These are phyloP conservation scores for Dryobates pubescens DNA, from an alignment of 2,797 vertebrate species.

Conservation along the genomic window DNA sequence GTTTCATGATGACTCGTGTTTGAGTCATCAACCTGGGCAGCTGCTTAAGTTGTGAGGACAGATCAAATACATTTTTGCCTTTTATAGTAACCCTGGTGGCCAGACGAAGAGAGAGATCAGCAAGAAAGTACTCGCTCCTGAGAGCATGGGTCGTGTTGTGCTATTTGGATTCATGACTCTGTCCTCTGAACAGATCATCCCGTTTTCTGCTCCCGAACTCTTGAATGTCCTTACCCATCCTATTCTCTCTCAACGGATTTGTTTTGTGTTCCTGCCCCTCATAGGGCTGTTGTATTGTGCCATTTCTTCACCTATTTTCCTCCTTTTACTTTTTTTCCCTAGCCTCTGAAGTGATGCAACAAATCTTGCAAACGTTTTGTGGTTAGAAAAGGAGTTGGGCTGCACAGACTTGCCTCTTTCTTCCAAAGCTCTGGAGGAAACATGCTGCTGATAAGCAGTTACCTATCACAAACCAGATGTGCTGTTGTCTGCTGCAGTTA, in stretches of 20 bases:
- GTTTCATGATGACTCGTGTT: background rate
- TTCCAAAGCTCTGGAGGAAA: background rate
- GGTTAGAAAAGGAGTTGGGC: background rate
- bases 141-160: background rate
- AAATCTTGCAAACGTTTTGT: background rate
- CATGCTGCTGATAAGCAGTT: background rate
- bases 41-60: background rate
- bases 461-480: background rate
- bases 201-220: background rate
- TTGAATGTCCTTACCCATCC: background rate
- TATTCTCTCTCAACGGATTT: background rate
- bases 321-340: background rate
- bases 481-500: background rate
- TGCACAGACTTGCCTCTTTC: background rate
- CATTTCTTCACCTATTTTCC: background rate
- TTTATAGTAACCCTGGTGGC: background rate
- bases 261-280: background rate
- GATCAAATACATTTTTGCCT: background rate
- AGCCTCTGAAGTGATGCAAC: background rate
- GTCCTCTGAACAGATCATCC: background rate
- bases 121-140: background rate
- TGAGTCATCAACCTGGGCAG: background rate
- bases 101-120: background rate
- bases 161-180: background rate
- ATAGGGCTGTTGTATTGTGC: accelerated